These are phyloP conservation scores for Coremacera marginata DNA, from an alignment of 2,888 invertebrate genomes.

Conservation along the genomic window DNA sequence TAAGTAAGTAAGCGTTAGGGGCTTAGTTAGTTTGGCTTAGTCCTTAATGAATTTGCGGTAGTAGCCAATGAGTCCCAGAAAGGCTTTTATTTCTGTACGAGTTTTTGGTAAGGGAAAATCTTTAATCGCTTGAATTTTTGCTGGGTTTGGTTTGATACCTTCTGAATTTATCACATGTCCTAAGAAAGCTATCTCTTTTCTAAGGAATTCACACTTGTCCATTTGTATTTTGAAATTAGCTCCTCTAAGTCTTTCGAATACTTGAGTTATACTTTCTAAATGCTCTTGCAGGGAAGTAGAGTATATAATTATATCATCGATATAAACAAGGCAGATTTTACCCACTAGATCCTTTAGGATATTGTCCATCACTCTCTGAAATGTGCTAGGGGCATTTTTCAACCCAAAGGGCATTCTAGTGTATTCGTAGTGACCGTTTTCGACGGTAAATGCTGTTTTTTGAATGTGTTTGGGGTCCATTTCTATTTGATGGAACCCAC, in stretches of 20 bases:
- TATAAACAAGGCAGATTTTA: neutral
- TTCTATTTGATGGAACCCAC: too few relatives aligned
- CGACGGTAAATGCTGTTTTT: too few relatives aligned
- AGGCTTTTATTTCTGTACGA: neutral
- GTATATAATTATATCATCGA: constrained; percentile 11
- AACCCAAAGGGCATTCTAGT: too few relatives aligned
- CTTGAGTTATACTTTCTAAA: constrained; percentile 44
- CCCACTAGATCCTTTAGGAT: too few relatives aligned
- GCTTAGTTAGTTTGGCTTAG: neutral
- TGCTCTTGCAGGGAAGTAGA: constrained; percentile 54
- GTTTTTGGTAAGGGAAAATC: neutral
- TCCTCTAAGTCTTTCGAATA: constrained; percentile 49
- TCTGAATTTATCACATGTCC: constrained; percentile 57
- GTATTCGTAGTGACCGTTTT: too few relatives aligned
- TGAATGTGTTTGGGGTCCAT: too few relatives aligned
- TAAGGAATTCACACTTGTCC: too few relatives aligned
- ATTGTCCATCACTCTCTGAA: too few relatives aligned
- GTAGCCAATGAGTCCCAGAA: neutral
- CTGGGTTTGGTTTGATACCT: constrained; percentile 38
- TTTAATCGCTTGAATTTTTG: neutral
- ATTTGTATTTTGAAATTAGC: constrained; percentile 50
- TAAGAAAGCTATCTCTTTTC: constrained; percentile 42
- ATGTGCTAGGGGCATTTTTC: too few relatives aligned
- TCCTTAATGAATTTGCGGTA: neutral
- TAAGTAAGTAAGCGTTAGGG: too few relatives aligned